Evolutionary conservation across 1,140 invertebrate genomes (phyloP), one percentile per base, ranked within the genome.

Genomic region (Paracyclopina nana): DNA sequence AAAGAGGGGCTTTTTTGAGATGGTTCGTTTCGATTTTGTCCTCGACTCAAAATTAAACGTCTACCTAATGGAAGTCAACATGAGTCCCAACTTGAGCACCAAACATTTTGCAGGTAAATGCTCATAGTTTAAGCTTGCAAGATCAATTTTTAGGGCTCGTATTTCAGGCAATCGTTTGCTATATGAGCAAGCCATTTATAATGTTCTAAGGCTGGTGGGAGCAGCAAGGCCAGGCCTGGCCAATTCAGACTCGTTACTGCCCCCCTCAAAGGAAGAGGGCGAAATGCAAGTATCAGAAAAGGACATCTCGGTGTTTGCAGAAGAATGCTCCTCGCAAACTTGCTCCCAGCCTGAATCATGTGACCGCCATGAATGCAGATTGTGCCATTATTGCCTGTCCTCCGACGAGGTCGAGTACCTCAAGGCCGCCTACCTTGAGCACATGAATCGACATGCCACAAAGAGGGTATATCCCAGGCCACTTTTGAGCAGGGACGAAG

Each of bases 51-150:
- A 91, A 43, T 60, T 94, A 0, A 82, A 84, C 42, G 79, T 94
- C 2, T 84, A 77, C 59, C 66, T 92, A 2, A 80, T 96, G 75
- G 91, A 96, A 70, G 90, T 85, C 1, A 97, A 97, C 62, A 96
- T 96, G 91, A 92, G 86, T 25, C 92, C 91, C 0, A 96, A 97
- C 69, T 69, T 96, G 20, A 91, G 85, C 0, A 92, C 88, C 0
- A 78, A 78, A 0, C 88, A 97, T 67, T 96, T 82, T 63, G 75
- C 78, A 34, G 78, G 76, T n/a, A n/a, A n/a, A n/a, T n/a, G n/a
- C n/a, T n/a, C n/a, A n/a, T n/a, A n/a, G n/a, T n/a, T n/a, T 0
- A 96, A 96, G n/a, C n/a, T n/a, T n/a, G n/a, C n/a, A n/a, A n/a
- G n/a, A n/a, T n/a, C n/a, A n/a, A n/a, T n/a, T n/a, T n/a, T n/a